These are phyloP conservation scores for Gallinago jamesoni DNA, from an alignment of 2,113 vertebrate genomes.

Conservation along the genomic window DNA sequence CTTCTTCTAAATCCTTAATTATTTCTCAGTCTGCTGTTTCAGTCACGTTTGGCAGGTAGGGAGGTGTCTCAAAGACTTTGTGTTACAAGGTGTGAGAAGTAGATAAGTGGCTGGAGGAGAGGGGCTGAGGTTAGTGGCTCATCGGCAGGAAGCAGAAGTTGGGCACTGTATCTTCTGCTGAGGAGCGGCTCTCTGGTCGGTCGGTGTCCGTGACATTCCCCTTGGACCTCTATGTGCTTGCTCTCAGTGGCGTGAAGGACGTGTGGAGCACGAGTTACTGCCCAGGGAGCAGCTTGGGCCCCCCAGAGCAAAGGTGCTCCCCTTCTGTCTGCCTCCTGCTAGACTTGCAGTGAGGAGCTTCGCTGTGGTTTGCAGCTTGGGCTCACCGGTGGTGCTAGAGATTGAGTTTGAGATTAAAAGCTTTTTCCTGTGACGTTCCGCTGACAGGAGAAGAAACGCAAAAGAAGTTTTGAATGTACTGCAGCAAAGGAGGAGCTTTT, in stretches of 20 bases:
- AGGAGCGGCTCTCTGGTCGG: not conserved
- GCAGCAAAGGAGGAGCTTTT: not conserved
- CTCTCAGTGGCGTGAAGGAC: not conserved
- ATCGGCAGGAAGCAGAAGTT: not conserved
- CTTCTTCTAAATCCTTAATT: not conserved
- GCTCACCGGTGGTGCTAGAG: fast-evolving
- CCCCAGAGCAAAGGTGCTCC: not conserved
- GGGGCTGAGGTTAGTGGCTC: not conserved
- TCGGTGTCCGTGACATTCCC: fast-evolving
- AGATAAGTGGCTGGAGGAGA: not conserved
- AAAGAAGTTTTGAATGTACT: not conserved
- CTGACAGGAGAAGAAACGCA: not conserved
- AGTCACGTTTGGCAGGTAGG: not conserved
- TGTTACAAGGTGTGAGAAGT: not conserved
- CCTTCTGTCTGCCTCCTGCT: not conserved
- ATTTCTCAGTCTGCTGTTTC: not conserved
- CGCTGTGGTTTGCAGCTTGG: fast-evolving
- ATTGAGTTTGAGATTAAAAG: not conserved
- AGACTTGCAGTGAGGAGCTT: not conserved
- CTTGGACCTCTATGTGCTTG: fast-evolving
- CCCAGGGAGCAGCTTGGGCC: not conserved
- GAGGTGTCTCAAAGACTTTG: fast-evolving
- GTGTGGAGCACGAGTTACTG: fast-evolving
- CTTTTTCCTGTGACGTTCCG: not conserved
- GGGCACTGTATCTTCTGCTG: not conserved